Evolutionary conservation across 2,888 invertebrate species (phyloP).

Genomic region (Erebia aethiops): DNA sequence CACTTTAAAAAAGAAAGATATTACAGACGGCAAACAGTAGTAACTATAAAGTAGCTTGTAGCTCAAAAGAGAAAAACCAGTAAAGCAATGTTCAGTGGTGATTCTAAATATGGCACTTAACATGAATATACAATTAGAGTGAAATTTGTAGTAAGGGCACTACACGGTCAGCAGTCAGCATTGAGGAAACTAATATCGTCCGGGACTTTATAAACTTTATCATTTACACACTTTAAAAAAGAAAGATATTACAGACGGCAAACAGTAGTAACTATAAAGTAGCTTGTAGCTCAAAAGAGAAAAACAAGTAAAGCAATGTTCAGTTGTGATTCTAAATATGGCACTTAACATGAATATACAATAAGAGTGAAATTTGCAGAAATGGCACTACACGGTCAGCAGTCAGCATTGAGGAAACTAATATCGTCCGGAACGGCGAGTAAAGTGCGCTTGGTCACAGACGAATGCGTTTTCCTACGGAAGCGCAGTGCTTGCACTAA

Average conservation of each 20-base stretch:
- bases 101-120: constrained; percentile 7
- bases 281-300: neutral
- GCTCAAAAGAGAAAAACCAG: constrained; percentile 2
- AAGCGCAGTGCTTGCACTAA: constrained; percentile 26
- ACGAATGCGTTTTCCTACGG: constrained; percentile 54
- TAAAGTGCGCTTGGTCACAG: constrained; percentile 52
- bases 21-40: too few species aligned
- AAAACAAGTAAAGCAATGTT: neutral
- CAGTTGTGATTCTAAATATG: constrained; percentile 1
- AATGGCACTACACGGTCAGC: constrained; percentile 41
- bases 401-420: constrained; percentile 51
- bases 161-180: constrained; percentile 45
- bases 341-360: constrained; percentile 26
- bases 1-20: too few species aligned
- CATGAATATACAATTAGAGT: constrained; percentile 27
- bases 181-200: constrained; percentile 39
- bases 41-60: too few species aligned
- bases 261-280: neutral
- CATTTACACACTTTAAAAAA: too few species aligned
- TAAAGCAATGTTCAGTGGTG: neutral
- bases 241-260: too few species aligned
- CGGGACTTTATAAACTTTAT: too few species aligned
- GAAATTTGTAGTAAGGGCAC: constrained; percentile 20
- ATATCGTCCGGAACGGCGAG: constrained; percentile 54
- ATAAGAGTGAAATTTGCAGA: constrained; percentile 23